Percentiles rank a stretch among this genome's conserved stretches.
Evolutionary conservation across 2,113 vertebrate genomes (phyloP).

Genomic region (Parus major): DNA sequence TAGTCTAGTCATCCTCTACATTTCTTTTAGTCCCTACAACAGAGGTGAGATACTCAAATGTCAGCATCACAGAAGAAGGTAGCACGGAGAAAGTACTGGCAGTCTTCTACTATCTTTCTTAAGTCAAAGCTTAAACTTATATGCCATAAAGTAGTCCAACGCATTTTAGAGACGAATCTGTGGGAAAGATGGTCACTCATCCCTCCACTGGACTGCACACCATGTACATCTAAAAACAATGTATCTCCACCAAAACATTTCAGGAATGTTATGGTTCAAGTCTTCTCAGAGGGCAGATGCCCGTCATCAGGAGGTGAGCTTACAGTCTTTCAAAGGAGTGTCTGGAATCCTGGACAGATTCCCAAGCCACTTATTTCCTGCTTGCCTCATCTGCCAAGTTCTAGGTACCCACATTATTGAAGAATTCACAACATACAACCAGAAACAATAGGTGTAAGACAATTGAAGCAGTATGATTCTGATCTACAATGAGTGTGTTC

Average conservation of each 20-base stretch:
- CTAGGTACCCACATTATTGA: neutral
- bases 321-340: neutral
- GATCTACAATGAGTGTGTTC: neutral
- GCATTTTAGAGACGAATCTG: neutral
- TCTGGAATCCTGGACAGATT: neutral
- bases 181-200: neutral
- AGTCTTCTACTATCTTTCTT: neutral
- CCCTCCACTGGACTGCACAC: neutral
- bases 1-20: neutral
- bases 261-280: neutral
- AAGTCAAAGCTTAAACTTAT: neutral
- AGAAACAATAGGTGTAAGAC: neutral
- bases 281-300: neutral
- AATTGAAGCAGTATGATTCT: neutral
- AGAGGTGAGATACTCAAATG: neutral
- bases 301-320: neutral
- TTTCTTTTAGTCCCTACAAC: neutral
- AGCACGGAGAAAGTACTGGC: neutral
- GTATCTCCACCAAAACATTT: neutral
- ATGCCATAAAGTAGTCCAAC: neutral
- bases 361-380: neutral
- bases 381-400: neutral
- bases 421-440: neutral
- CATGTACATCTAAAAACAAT: neutral
- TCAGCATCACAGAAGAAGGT: neutral